Percentiles rank a stretch among this genome's conserved stretches.
Conservation (phyloP, 2,797 vertebrate genomes). For the Ctenochaetus hawaiiensis region DNA sequence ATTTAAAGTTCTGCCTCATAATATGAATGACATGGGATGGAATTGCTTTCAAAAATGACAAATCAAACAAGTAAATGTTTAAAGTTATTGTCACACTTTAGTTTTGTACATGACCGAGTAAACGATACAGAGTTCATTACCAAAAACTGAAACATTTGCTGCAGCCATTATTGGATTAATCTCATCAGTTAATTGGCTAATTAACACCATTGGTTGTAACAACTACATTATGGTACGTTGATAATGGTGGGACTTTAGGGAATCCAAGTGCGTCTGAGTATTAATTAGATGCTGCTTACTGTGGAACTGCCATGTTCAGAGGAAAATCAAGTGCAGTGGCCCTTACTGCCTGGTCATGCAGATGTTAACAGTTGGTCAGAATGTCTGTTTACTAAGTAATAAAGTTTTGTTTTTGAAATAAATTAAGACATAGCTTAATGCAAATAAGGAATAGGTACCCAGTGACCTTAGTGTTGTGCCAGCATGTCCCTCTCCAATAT, state of each 20-base stretch:
- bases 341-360: conserved; percentile 4
- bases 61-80: too few species aligned
- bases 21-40: too few species aligned
- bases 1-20: too few species aligned
- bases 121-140: background rate
- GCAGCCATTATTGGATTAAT: background rate
- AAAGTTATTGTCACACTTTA: too few species aligned
- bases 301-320: conserved; percentile 11
- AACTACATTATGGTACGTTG: conserved; percentile 3
- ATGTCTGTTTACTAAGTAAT: background rate
- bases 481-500: conserved; percentile 34
- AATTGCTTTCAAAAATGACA: too few species aligned
- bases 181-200: background rate
- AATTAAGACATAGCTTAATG: background rate
- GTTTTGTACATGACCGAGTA: too few species aligned
- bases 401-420: conserved; percentile 11
- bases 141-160: background rate
- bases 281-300: conserved; percentile 25
- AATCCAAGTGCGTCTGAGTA: conserved; percentile 16
- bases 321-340: background rate
- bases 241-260: background rate
- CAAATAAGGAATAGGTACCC: conserved; percentile 20
- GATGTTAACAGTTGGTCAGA: background rate
- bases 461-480: conserved; percentile 7
- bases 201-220: background rate